These are phyloP conservation scores for Mythimna loreyi DNA, from an alignment of 2,888 invertebrate genomes.

Conservation along the genomic window DNA sequence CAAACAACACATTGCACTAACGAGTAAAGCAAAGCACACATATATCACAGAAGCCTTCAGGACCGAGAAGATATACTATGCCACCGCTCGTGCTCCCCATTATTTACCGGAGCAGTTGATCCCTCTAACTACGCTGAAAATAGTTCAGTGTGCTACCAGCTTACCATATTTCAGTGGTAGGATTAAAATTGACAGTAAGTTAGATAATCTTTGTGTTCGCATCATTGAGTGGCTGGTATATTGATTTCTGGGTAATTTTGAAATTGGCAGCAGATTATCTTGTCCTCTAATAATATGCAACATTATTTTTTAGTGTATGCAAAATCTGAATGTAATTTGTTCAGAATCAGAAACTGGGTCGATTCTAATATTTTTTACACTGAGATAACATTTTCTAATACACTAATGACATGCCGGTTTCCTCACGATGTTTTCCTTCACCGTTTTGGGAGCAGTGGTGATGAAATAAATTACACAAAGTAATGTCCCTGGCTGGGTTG, in stretches of 20 bases:
- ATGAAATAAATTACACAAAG: too few relatives aligned
- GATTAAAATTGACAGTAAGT: conserved; percentile 22
- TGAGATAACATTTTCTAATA: too few relatives aligned
- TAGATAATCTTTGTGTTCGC: background rate
- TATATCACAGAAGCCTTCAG: conserved; percentile 11
- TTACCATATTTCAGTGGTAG: conserved; percentile 31
- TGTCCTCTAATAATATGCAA: too few relatives aligned
- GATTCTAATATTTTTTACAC: too few relatives aligned
- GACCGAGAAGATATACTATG: conserved; percentile 10
- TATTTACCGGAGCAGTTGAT: conserved; percentile 28
- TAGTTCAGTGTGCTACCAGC: conserved; percentile 17
- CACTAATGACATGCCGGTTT: too few relatives aligned
- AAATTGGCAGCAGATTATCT: too few relatives aligned
- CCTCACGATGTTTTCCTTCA: too few relatives aligned
- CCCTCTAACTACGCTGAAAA: conserved; percentile 41
- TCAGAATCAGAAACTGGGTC: too few relatives aligned
- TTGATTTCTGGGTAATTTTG: background rate
- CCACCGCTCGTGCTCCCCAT: conserved; percentile 17
- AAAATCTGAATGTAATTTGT: too few relatives aligned
- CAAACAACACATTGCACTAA: conserved; percentile 8
- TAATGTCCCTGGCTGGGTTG: too few relatives aligned
- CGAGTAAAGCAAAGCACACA: background rate
- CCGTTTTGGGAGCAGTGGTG: too few relatives aligned
- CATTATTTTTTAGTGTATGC: too few relatives aligned
- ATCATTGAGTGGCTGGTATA: background rate